phyloP scores from a whole-genome alignment of 1,140 invertebrate species.

The Lepeophtheirus salmonis region DNA sequence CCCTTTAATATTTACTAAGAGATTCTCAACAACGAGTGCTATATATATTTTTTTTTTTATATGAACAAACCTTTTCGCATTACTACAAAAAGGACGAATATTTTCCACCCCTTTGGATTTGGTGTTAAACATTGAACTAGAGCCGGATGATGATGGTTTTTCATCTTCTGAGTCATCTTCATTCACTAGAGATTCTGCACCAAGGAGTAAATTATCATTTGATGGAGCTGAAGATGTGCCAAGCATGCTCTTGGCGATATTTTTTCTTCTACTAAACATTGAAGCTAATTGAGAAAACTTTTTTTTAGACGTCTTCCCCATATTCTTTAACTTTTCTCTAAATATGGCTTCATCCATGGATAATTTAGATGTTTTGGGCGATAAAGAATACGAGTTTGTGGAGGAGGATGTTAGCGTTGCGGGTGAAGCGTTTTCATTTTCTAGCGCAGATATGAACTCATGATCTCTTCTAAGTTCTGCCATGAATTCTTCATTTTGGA shows the following conservation, averaged over 20 bases:
- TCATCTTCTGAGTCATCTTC: constrained; percentile 39
- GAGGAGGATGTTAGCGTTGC: not conserved
- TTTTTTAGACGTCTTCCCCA: constrained; percentile 66
- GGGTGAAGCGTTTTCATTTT: constrained; percentile 31
- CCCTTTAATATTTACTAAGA: too few species aligned
- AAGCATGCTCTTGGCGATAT: constrained; percentile 33
- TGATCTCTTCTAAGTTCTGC: constrained; percentile 65
- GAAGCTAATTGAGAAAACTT: constrained; percentile 59
- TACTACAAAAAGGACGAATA: constrained; percentile 8
- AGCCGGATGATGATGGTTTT: constrained; percentile 3
- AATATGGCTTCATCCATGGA: constrained; percentile 46
- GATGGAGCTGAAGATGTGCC: constrained; percentile 29
- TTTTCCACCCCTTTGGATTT: constrained; percentile 12
- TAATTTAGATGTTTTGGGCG: not conserved
- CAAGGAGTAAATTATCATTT: constrained; percentile 28
- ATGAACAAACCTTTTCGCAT: not conserved
- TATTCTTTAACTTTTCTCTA: constrained; percentile 59
- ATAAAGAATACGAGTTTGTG: too few species aligned
- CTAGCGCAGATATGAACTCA: constrained; percentile 66
- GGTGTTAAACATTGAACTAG: too few species aligned
- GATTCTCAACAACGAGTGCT: too few species aligned
- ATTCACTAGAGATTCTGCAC: constrained; percentile 36
- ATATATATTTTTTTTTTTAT: too few species aligned
- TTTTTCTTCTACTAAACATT: constrained; percentile 48
- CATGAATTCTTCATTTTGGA: constrained; percentile 85